Conservation (phyloP, 2,113 vertebrate species). For the Turdus rufiventris region DNA sequence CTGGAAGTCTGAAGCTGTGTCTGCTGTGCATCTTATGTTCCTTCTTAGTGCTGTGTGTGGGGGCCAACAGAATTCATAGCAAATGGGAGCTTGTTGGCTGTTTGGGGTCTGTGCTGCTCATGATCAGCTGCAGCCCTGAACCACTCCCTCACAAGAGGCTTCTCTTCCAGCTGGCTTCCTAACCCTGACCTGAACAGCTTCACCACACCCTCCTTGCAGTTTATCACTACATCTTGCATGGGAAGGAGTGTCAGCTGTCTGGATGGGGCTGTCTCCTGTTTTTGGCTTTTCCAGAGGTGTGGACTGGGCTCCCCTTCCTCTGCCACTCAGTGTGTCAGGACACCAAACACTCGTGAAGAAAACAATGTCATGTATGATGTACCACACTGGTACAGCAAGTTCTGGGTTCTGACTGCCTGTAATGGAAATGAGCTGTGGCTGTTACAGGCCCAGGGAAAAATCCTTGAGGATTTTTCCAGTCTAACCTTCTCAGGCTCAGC, state of each 20-base stretch:
- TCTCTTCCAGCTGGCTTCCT: not conserved
- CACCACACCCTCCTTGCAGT: not conserved
- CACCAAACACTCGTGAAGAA: not conserved
- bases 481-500: too few relatives aligned
- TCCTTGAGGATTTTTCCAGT: too few relatives aligned
- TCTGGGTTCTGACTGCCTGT: not conserved
- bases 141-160: not conserved
- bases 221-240: not conserved
- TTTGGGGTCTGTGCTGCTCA: not conserved
- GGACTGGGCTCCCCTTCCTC: not conserved
- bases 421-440: not conserved
- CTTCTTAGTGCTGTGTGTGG: not conserved
- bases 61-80: not conserved
- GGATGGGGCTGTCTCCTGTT: not conserved
- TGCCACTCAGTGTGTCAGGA: not conserved
- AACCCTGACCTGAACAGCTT: not conserved
- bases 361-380: not conserved
- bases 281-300: not conserved
- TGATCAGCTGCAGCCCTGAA: not conserved
- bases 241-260: not conserved
- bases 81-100: not conserved
- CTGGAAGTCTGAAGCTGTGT: not conserved
- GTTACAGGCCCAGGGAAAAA: too few relatives aligned
- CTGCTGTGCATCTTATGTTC: not conserved
- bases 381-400: not conserved